Conservation (phyloP, 1,140 invertebrate genomes). For the Leguminivora glycinivorella region DNA sequence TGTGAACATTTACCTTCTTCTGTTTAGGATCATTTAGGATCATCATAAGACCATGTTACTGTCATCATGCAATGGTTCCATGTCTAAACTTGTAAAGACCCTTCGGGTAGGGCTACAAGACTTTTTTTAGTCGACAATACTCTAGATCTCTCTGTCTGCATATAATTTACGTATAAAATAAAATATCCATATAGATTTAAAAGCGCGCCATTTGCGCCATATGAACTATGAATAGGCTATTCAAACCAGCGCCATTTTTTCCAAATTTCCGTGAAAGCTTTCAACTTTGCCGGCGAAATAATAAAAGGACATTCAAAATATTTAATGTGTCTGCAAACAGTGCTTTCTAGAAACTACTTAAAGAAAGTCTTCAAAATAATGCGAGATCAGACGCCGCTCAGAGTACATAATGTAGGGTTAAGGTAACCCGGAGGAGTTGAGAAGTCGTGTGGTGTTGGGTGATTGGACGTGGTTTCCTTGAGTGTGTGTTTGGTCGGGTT, state of each 20-base stretch:
- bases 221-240: constrained; percentile 1
- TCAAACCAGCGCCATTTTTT: constrained; percentile 31
- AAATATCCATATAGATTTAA: neutral
- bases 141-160: too few species aligned
- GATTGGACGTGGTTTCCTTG: constrained; percentile 40
- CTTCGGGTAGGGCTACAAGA: too few species aligned
- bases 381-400: constrained; percentile 27
- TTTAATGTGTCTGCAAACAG: constrained; percentile 22
- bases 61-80: too few species aligned
- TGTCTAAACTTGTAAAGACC: too few species aligned
- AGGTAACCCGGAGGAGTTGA: constrained; percentile 34
- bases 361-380: constrained; percentile 28
- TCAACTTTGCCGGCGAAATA: constrained; percentile 4
- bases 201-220: neutral
- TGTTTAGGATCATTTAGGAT: too few species aligned
- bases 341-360: constrained; percentile 22
- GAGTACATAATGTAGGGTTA: constrained; percentile 35
- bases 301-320: constrained; percentile 23
- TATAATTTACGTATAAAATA: too few species aligned
- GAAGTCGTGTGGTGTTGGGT: constrained; percentile 33
- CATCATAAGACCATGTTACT: too few species aligned
- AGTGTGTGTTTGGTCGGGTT: constrained; percentile 45
- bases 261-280: constrained; percentile 27
- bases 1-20: too few species aligned
- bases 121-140: too few species aligned